phyloP scores from a whole-genome alignment of 1,140 invertebrate genomes.

The Ooceraea biroi region DNA sequence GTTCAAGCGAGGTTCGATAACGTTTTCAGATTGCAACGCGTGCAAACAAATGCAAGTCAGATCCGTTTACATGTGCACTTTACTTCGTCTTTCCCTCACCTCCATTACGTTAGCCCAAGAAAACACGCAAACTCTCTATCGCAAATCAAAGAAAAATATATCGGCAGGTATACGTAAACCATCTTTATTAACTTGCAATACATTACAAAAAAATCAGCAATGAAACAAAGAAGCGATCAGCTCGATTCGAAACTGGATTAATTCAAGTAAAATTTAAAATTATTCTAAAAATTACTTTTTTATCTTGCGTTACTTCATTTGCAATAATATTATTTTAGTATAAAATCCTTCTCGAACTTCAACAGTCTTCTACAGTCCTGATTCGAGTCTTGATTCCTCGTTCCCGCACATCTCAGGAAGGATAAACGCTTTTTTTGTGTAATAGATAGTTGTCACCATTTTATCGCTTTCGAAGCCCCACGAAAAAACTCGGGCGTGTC shows the following conservation, averaged over 20 bases:
- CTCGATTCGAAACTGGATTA: too few species aligned
- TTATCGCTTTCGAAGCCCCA: slow-evolving; percentile 11
- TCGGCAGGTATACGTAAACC: too few species aligned
- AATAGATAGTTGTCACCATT: background rate
- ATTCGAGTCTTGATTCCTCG: background rate
- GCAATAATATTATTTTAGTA: background rate
- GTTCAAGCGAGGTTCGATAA: slow-evolving; percentile 49
- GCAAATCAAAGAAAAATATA: slow-evolving; percentile 6
- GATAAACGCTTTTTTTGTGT: background rate
- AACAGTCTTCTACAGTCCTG: too few species aligned
- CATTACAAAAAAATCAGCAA: too few species aligned
- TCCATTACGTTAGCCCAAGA: background rate
- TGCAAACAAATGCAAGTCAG: slow-evolving; percentile 55
- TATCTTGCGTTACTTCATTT: too few species aligned
- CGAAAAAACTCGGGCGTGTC: slow-evolving; percentile 36
- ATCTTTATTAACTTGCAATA: too few species aligned
- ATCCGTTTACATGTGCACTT: slow-evolving; percentile 53
- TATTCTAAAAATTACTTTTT: too few species aligned
- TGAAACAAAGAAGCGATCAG: too few species aligned
- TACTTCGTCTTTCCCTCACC: slow-evolving; percentile 5
- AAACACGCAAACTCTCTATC: slow-evolving; percentile 14
- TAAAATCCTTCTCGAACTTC: too few species aligned
- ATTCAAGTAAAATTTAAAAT: too few species aligned
- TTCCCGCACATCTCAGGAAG: background rate
- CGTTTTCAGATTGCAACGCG: slow-evolving; percentile 55